These are phyloP conservation scores for Trypoxylon attenuatum DNA, from an alignment of 2,888 invertebrate genomes.

Conservation along the genomic window DNA sequence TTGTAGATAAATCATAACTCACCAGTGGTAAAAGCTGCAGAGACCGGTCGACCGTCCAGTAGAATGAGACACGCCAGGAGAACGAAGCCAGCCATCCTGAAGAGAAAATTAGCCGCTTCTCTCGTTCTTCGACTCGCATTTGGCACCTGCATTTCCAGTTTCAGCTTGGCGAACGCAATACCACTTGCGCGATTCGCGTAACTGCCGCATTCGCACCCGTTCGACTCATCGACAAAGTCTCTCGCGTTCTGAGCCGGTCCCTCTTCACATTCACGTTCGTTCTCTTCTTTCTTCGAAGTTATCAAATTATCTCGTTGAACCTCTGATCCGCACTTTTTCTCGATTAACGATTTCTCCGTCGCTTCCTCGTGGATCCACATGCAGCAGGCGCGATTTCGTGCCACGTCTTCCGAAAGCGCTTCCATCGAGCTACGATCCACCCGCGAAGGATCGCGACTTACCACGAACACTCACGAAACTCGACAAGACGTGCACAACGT, in stretches of 20 bases:
- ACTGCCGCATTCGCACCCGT: constrained; percentile 42
- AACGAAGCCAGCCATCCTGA: constrained; percentile 56
- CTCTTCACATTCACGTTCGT: constrained; percentile 27
- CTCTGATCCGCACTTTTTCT: constrained; percentile 11
- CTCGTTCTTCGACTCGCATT: constrained; percentile 23
- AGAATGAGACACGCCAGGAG: constrained; percentile 60
- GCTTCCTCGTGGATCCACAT: constrained; percentile 7
- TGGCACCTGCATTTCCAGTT: constrained; percentile 28
- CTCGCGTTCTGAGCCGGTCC: constrained; percentile 15
- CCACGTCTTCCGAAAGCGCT: constrained; percentile 7
- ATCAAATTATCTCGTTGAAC: not conserved
- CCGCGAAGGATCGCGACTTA: not conserved
- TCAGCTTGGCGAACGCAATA: constrained; percentile 18
- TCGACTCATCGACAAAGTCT: constrained; percentile 32
- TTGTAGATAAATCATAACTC: constrained; percentile 39
- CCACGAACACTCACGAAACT: constrained; percentile 1
- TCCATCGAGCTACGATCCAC: constrained; percentile 19
- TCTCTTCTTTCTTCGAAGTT: constrained; percentile 12
- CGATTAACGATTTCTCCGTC: not conserved
- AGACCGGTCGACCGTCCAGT: constrained; percentile 55
- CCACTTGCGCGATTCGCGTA: constrained; percentile 31
- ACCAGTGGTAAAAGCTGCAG: constrained; percentile 69
- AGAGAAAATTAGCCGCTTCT: constrained; percentile 29
- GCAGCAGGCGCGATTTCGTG: constrained; percentile 21
- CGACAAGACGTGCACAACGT: not conserved